Conservation (phyloP, 2,888 invertebrate species). For the Meganola albula region DNA sequence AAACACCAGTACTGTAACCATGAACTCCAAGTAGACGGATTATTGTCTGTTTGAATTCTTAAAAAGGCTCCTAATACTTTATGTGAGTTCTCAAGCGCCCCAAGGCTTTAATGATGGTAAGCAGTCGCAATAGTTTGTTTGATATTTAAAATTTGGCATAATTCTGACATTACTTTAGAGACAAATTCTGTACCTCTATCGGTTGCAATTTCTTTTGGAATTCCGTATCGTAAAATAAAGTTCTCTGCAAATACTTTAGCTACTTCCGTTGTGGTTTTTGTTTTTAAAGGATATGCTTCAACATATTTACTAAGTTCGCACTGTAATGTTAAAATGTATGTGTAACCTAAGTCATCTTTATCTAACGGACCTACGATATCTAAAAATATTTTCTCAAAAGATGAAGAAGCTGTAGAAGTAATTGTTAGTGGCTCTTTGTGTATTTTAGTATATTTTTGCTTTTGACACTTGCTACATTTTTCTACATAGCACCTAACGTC, state of each 20-base stretch:
- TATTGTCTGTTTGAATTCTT: constrained; percentile 5
- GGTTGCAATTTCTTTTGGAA: constrained; percentile 4
- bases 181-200: constrained; percentile 15
- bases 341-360: not conserved
- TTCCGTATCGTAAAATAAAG: constrained; percentile 5
- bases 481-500: not conserved
- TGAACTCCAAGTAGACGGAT: not conserved
- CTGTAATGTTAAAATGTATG: not conserved
- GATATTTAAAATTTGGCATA: constrained; percentile 13
- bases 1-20: constrained; percentile 4
- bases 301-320: not conserved
- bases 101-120: constrained; percentile 18
- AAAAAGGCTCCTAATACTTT: constrained; percentile 12
- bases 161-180: constrained; percentile 7
- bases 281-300: not conserved
- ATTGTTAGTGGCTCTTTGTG: not conserved
- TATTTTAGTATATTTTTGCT: not conserved
- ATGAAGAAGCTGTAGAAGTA: not conserved
- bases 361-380: not conserved
- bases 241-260: constrained; percentile 7
- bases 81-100: constrained; percentile 14
- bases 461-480: constrained; percentile 1
- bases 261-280: constrained; percentile 1
- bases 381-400: constrained; percentile 1
- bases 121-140: constrained; percentile 12